Base-by-base conservation (phyloP, 2,888 invertebrate genomes). In the Pseudolycoriella hygida region DNA sequence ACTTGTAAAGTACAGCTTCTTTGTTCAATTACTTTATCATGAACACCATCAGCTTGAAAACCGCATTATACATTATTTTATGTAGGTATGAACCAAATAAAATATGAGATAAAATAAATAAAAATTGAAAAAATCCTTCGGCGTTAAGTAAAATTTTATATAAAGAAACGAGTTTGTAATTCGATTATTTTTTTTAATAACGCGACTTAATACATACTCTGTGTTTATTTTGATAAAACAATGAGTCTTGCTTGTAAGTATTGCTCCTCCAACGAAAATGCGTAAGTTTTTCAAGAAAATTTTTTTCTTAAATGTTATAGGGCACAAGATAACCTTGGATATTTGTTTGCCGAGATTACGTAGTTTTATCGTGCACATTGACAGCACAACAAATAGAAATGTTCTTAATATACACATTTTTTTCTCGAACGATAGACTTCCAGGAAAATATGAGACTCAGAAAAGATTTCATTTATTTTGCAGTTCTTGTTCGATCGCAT, bases 11-110 rank as follows among this genome's bases (percentile, higher is more conserved):
- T 25, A 25, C 25, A 34, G 34, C 34, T 34, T 34, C 34, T 34
- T 34, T 34, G 34, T 34, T 34, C 34, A 34, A 34, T 34, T 34
- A 34, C 34, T 34, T 34, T 34, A 34, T 34, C 34, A 8, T 34
- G 34, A 34, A 34, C 34, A 34, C 34, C 34, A 34, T 34, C 34
- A 14, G n/a, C 15, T 34, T 14, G n/a, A 14, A 34, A 34, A 34
- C 12, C 34, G n/a, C 12, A 34, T 14, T 34, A 34, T 34, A 34
- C 34, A 34, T 3, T 14, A 34, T 14, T 14, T 3, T 14, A 34
- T 14, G 15, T 14, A 34, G 15, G 15, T 14, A 34, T 14, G 15
- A 34, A 34, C 12, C 34, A 34, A 34, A 34, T 14, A 34, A 14
- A 34, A 34, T 12, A 34, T 8, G 5, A 34, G 12, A 34, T 34